Conservation (phyloP, 2,888 invertebrate species). For the Pilophorus perplexus region DNA sequence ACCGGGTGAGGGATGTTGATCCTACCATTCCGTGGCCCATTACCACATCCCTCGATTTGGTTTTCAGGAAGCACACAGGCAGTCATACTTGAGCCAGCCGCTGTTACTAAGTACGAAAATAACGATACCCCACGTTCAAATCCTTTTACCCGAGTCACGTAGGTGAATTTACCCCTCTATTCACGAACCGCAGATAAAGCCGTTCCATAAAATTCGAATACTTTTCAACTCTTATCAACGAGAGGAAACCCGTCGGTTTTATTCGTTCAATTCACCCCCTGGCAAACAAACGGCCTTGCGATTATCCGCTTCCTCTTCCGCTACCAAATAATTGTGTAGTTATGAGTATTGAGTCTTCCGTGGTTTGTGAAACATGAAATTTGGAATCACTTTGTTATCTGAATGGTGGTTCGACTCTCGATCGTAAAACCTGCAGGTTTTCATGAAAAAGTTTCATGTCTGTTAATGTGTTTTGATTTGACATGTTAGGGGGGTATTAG, state of each 20-base stretch:
- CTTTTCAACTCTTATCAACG: constrained; percentile 2
- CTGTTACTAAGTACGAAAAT: constrained; percentile 8
- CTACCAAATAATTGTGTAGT: too few relatives aligned
- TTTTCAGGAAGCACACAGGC: neutral
- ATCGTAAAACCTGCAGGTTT: too few relatives aligned
- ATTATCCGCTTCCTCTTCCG: too few relatives aligned
- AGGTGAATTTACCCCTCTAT: neutral
- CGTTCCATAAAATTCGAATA: constrained; percentile 6
- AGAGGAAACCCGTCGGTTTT: neutral
- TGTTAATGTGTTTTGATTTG: too few relatives aligned
- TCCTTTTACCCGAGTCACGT: constrained; percentile 4
- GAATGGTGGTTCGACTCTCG: too few relatives aligned
- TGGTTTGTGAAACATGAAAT: too few relatives aligned
- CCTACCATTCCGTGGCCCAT: constrained; percentile 1
- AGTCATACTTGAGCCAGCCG: too few relatives aligned
- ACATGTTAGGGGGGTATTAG: too few relatives aligned
- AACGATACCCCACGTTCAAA: constrained; percentile 14
- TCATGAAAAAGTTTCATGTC: too few relatives aligned
- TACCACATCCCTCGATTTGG: neutral
- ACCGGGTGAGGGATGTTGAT: too few relatives aligned
- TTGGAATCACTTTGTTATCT: too few relatives aligned
- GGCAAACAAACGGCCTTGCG: neutral
- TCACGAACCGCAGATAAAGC: neutral
- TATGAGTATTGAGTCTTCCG: too few relatives aligned
- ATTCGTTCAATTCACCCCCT: neutral